A percentile compares a stretch with the other conserved stretches of the same genome.
Conservation (phyloP, 2,113 vertebrate species). For the Dendrocopos noguchii region DNA sequence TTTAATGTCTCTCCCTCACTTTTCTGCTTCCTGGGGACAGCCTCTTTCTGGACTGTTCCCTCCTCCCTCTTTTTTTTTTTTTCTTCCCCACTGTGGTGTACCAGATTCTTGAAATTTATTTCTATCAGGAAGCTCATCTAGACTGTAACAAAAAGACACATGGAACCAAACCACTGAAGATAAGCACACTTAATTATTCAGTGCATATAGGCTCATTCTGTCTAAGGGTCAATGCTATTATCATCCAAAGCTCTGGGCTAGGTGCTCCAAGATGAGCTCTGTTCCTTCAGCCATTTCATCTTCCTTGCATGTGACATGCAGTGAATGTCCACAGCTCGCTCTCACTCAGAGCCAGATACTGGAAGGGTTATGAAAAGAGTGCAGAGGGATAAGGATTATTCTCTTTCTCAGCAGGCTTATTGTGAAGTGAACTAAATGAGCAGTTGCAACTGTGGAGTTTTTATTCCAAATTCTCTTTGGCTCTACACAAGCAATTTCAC, state of each 20-base stretch:
- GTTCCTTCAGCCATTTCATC: not conserved
- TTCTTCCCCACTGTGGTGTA: not conserved
- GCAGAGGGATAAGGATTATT: not conserved
- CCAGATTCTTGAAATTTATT: not conserved
- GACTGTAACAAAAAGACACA: not conserved
- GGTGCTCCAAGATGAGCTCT: not conserved
- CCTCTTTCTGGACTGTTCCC: not conserved
- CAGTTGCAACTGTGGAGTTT: not conserved
- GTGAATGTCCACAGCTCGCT: not conserved
- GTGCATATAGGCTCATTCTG: not conserved
- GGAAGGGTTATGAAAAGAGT: slow-evolving; percentile 5
- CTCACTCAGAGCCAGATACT: not conserved
- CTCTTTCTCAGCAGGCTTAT: not conserved
- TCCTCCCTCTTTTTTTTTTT: not conserved
- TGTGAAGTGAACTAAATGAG: not conserved
- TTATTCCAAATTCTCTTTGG: not conserved
- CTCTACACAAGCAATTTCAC: slow-evolving; percentile 9
- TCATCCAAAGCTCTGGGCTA: not conserved
- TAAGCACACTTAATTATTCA: not conserved
- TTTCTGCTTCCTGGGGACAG: not conserved
- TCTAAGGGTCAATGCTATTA: not conserved
- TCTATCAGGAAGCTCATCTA: not conserved
- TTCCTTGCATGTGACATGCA: not conserved
- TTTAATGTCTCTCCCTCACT: not conserved
- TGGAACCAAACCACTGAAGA: not conserved